Evolutionary conservation across 2,888 invertebrate species (phyloP), one percentile per base, ranked within the genome.

Genomic region (Polydrusus tereticollis): DNA sequence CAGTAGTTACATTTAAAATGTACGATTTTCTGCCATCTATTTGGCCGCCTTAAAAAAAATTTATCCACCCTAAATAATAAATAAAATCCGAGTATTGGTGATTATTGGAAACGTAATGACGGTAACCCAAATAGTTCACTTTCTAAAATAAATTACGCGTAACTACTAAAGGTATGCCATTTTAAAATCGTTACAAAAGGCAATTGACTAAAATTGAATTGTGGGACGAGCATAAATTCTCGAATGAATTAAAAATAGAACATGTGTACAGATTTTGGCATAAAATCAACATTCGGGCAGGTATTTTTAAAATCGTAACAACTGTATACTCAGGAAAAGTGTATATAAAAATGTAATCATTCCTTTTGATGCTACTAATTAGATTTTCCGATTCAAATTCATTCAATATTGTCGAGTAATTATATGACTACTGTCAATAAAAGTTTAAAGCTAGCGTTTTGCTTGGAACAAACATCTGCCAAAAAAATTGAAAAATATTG

Each of bases 201-300:
- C 21, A 47, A 21, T 21, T 41, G 41, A 65, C 23, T 65, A 23
- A 66, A 45, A 45, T 33, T 57, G 52, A 65, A 29, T 26, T 33
- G 16, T 29, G 43, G 45, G 57, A 41, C 43, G n/a, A 57, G 38
- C 41, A 8, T 6, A 47, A 10, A n/a, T 26, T 20, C 16, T 16
- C 21, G 12, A 38, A 29, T 55, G 33, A 62, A 55, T 50, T 59
- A 58, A 72, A 72, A 72, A 72, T 72, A 72, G 72, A 63, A 64
- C 23, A 59, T 55, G 41, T 41, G 62, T 26, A 52, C 59, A 26
- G 58, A 55, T 47, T 68, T 65, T 72, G 72, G 72, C 72, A 72
- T 69, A 50, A 41, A 68, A 43, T 69, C 72, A 72, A 72, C 68
- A 57, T 41, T 55, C 18, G 14, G 16, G 12, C 2, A 6, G 21